phyloP scores from a whole-genome alignment of 2,113 vertebrate genomes.

The Progne subis region DNA sequence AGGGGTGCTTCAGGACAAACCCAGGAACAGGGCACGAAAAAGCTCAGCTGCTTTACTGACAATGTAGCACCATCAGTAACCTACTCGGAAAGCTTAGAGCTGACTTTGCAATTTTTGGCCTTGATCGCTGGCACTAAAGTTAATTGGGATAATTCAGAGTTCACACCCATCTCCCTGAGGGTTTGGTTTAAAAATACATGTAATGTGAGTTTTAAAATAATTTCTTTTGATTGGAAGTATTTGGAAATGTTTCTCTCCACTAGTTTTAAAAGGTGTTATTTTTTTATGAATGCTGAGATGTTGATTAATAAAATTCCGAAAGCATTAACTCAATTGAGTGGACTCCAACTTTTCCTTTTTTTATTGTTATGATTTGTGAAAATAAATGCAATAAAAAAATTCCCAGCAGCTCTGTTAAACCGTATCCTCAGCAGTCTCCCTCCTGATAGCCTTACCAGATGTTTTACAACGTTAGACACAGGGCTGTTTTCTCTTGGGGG shows the following conservation, averaged over 20 bases:
- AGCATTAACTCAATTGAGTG: slow-evolving; percentile 76
- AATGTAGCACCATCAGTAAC: background rate
- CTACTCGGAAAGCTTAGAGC: background rate
- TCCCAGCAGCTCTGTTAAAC: slow-evolving; percentile 77
- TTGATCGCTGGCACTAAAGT: slow-evolving; percentile 64
- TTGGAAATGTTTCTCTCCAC: slow-evolving; percentile 73
- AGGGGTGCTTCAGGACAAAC: background rate
- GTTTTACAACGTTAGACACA: slow-evolving; percentile 64
- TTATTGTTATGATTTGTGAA: slow-evolving; percentile 64
- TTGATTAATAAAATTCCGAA: slow-evolving; percentile 81
- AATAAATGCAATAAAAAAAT: slow-evolving; percentile 73
- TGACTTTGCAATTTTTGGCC: slow-evolving; percentile 51
- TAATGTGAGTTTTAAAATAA: slow-evolving; percentile 73
- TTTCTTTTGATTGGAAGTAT: slow-evolving; percentile 75
- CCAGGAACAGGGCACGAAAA: background rate
- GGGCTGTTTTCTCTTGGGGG: slow-evolving; percentile 6
- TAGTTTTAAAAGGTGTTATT: slow-evolving; percentile 77
- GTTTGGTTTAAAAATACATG: slow-evolving; percentile 64
- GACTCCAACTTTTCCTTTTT: slow-evolving; percentile 63
- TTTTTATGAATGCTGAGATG: slow-evolving; percentile 75
- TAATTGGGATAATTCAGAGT: slow-evolving; percentile 74
- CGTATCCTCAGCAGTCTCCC: slow-evolving; percentile 60
- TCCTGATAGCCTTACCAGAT: slow-evolving; percentile 75
- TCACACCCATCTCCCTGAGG: slow-evolving; percentile 65
- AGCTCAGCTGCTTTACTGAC: background rate